Conservation (phyloP, 1,140 invertebrate genomes). For the Pseudoatta argentina region DNA sequence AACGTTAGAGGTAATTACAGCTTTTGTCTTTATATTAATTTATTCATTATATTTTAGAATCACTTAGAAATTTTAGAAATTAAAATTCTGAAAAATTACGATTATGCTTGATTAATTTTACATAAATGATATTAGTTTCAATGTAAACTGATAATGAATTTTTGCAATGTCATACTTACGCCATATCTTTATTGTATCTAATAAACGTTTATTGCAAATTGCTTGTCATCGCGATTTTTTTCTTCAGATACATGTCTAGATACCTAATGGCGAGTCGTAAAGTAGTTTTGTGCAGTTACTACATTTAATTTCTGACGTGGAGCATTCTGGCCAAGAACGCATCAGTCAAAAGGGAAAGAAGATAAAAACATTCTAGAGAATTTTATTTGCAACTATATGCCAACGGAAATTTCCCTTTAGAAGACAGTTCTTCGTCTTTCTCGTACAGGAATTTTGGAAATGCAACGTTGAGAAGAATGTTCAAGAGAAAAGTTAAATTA, state of each 20-base stretch:
- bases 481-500: constrained; percentile 36
- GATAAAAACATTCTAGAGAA: constrained; percentile 24
- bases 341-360: not conserved
- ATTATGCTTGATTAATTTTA: constrained; percentile 16
- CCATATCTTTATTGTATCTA: not conserved
- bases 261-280: not conserved
- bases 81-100: constrained; percentile 14
- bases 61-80: not conserved
- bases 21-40: not conserved
- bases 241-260: not conserved
- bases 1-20: not conserved
- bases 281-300: not conserved
- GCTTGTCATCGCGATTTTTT: not conserved
- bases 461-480: constrained; percentile 3
- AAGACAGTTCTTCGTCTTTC: constrained; percentile 16
- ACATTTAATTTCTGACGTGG: constrained; percentile 26
- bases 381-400: constrained; percentile 37
- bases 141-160: not conserved
- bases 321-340: not conserved
- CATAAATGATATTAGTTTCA: constrained; percentile 17
- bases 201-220: not conserved
- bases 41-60: constrained; percentile 6
- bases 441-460: constrained; percentile 39
- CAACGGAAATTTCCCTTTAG: constrained; percentile 36
- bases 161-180: not conserved